These are phyloP conservation scores for Nowickia ferox DNA, from an alignment of 2,888 invertebrate genomes.

Conservation along the genomic window DNA sequence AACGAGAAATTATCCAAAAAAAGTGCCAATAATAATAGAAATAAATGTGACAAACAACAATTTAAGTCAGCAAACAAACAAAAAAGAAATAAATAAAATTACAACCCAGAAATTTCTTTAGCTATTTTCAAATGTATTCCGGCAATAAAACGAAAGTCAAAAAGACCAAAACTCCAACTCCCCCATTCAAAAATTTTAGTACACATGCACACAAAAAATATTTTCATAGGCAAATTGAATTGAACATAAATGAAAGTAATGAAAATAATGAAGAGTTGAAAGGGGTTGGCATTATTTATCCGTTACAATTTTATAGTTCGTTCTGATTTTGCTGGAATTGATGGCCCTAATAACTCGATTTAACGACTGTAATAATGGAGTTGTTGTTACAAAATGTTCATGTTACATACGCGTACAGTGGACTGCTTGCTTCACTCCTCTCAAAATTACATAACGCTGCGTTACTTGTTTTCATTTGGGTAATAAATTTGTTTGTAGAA, in stretches of 20 bases:
- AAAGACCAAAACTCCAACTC: constrained; percentile 11
- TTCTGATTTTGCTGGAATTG: constrained; percentile 79
- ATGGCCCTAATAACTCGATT: constrained; percentile 79
- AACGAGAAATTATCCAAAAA: constrained; percentile 4
- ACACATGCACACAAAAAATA: constrained; percentile 29
- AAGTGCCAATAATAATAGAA: constrained; percentile 66
- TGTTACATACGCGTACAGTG: neutral
- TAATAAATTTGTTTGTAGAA: constrained; percentile 43
- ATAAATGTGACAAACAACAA: constrained; percentile 74
- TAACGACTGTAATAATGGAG: constrained; percentile 77
- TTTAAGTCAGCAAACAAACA: constrained; percentile 66
- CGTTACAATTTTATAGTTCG: constrained; percentile 79
- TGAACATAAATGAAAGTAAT: constrained; percentile 5
- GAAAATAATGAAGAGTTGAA: constrained; percentile 42
- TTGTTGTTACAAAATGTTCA: constrained; percentile 52
- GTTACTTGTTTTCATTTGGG: constrained; percentile 29
- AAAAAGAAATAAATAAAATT: constrained; percentile 7
- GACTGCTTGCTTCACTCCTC: constrained; percentile 11
- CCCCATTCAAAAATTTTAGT: neutral
- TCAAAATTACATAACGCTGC: neutral
- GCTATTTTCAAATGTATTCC: constrained; percentile 56
- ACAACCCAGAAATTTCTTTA: constrained; percentile 62
- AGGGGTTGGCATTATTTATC: constrained; percentile 67
- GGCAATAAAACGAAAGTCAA: constrained; percentile 59
- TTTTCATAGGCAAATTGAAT: constrained; percentile 53